Percentiles rank a stretch among this genome's conserved stretches.
Conservation (phyloP, 2,888 invertebrate genomes). For the Temnothorax rugatulus region DNA sequence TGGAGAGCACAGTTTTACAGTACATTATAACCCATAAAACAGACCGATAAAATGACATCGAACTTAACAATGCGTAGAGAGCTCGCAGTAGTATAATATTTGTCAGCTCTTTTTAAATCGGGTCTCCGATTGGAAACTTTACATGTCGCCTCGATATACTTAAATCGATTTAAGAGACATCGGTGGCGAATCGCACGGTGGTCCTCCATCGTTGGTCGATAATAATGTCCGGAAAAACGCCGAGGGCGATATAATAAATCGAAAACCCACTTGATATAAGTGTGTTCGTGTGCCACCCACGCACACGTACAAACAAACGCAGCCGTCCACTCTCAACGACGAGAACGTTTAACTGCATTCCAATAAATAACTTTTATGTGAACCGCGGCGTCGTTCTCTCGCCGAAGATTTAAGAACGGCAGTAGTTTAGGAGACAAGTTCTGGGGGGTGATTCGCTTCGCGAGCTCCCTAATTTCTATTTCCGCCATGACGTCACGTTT, state of each 20-base stretch:
- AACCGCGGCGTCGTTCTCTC: slow-evolving; percentile 32
- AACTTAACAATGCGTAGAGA: neutral
- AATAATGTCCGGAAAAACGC: slow-evolving; percentile 63
- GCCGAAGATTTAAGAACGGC: slow-evolving; percentile 43
- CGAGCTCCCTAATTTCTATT: slow-evolving; percentile 34
- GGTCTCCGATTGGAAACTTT: slow-evolving; percentile 21
- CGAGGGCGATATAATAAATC: slow-evolving; percentile 62
- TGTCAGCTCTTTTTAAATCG: neutral
- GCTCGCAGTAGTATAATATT: slow-evolving; percentile 3
- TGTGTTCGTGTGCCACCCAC: slow-evolving; percentile 1
- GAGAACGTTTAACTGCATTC: slow-evolving; percentile 63
- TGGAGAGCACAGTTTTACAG: neutral
- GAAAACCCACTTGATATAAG: slow-evolving; percentile 46
- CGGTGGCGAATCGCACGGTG: slow-evolving; percentile 20
- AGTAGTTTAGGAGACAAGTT: slow-evolving; percentile 39
- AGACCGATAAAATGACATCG: neutral
- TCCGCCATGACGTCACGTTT: slow-evolving; percentile 51
- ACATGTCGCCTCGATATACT: slow-evolving; percentile 26
- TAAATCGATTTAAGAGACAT: slow-evolving; percentile 42
- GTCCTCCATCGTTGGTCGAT: slow-evolving; percentile 42
- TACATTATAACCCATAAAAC: neutral
- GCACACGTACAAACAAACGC: slow-evolving; percentile 15
- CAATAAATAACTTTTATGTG: slow-evolving; percentile 74
- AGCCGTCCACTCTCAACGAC: slow-evolving; percentile 16
- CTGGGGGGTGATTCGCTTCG: slow-evolving; percentile 43